Evolutionary conservation across 2,797 vertebrate species (phyloP), one percentile per base, ranked within the genome.

Genomic region (Neosilurus mollespiculum): DNA sequence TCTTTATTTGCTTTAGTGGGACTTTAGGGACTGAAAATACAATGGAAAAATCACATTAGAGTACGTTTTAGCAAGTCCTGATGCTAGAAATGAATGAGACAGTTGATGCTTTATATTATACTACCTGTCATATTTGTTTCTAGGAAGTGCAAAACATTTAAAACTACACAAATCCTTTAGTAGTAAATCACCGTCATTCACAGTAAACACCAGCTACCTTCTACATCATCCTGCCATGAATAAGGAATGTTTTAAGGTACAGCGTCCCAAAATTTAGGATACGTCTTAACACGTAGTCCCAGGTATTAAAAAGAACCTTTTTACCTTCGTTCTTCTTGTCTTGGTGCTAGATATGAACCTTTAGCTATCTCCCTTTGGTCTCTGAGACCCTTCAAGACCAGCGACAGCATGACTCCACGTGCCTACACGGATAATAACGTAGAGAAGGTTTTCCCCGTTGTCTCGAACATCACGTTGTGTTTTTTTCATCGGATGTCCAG

Each of bases 1-100:
- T n/a, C 65, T 14, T 62, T 76, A 34, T 83, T 83, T 59, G n/a
- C 65, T 34, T 83, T 53, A 59, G 37, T 53, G 82, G 58, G 65
- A 49, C 37, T 71, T 12, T 9, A 37, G 65, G 43, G 75, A 71
- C 70, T 56, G 82, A 51, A 70, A 67, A 78, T 53, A 78, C 37
- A 80, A 61, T 51, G 24, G 16, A 16, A 34, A 61, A 80, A 77
- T 24, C 59, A 72, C 73, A 81, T 67, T 69, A 80, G 65, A 26
- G 56, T 26, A 30, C 16, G 73, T 78, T 53, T 37, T 37, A 12
- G 56, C 34, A n/a, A 37, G 56, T 62, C 58, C 43, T 71, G 56
- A 1, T 70, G 75, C 51, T 78, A 0, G 43, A 26, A 70, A 71
- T 26, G 49, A 65, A 15, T 26, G 30, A 30, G 5, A 14, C 53